Evolutionary conservation across 2,888 invertebrate genomes (phyloP), one percentile per base, ranked within the genome.

Genomic region (Polydrusus tereticollis): DNA sequence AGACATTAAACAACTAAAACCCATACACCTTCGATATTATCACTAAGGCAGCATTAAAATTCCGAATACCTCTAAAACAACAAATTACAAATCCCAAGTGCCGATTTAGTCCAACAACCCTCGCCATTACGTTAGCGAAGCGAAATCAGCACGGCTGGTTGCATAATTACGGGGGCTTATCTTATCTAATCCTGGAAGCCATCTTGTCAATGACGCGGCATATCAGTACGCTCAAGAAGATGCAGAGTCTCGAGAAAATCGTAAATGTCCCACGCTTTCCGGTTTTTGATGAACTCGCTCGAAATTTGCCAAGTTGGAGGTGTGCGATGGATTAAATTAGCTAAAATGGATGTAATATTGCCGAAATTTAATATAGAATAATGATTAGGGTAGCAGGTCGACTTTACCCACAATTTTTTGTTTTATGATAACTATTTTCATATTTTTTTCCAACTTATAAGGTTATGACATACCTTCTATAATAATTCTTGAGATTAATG

Each of bases 101-200:
- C 55, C 64, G 64, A 70, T 70, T 70, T 64, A 55, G 70, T 58
- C 57, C 26, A 43, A 69, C 69, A 55, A 69, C 63, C 57, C 43
- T 52, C 52, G 62, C 68, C 60, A 52, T 68, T 68, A 69, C 50
- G 50, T 38, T 33, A 29, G 65, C 65, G 38, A 43, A 59, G 70
- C 58, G 55, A 58, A 47, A 65, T 59, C 65, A 45, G 71, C 71
- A 71, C 71, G 71, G 66, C 71, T 66, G 66, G 59, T 60, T 71
- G 71, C 71, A 71, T 71, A 71, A 72, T 72, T 72, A 72, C 67
- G 21, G 57, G 38, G 67, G 72, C 72, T 72, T 72, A 72, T 72
- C 72, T 72, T 72, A 72, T 72, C 72, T 72, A 71, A 71, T 71
- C 71, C 71, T 47, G 63, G 47, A 63, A 63, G 63, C 47, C 63